Evolutionary conservation across 2,888 invertebrate genomes (phyloP), one percentile per base, ranked within the genome.

Genomic region (Syritta pipiens): DNA sequence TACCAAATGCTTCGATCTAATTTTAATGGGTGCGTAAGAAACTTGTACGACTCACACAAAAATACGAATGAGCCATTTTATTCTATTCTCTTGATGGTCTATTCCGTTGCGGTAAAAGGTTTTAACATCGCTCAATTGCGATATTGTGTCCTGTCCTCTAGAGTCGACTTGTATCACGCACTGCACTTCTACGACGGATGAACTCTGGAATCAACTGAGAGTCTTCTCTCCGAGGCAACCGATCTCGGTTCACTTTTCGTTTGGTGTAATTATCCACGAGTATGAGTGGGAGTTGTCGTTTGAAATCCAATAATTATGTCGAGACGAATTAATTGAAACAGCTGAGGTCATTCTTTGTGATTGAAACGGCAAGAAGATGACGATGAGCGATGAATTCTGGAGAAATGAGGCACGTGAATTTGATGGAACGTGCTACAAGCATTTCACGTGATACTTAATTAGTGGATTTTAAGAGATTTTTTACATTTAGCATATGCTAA

Each of bases 271-370:
- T 32, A 10, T 32, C 20, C n/a, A 5, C 3, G 12, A 14, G n/a
- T n/a, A 53, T 37, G 53, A 9, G 53, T 37, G 44, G 44, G 44
- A 46, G 12, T 46, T 24, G 24, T 12, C 44, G 12, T 22, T 22
- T 22, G 7, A 20, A 44, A n/a, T 10, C 9, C 7, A 46, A 22
- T 46, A 22, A 46, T 24, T 24, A 12, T 14, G 24, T 22, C 7
- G 14, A 26, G 26, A 48, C 17, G 24, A 17, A 26, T n/a, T 26
- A 26, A 14, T 9, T 48, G 19, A 19, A 40, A 19, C 12, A 19
- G 40, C n/a, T 17, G 14, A 40, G 40, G 17, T 40, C 40, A 40
- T 17, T n/a, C 4, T 7, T 22, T 7, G 7, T 0, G n/a, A n/a
- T 22, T 6, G 3, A 6, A n/a, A n/a, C 17, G 4, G 17, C 49